Conservation (phyloP, 2,888 invertebrate genomes). For the Oligia strigilis region DNA sequence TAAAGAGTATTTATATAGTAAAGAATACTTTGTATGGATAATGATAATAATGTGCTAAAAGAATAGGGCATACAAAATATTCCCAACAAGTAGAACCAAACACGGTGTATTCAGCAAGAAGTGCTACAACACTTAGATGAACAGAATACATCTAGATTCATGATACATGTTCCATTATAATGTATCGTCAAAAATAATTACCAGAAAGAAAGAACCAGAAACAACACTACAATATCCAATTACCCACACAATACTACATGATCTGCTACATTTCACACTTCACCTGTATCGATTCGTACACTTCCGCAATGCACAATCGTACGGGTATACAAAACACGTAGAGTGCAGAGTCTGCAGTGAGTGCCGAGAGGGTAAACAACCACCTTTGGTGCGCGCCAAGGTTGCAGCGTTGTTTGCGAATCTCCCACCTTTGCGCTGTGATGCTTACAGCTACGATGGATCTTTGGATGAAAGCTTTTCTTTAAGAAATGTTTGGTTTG, state of each 20-base stretch:
- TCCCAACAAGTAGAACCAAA: background rate
- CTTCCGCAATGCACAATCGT: slow-evolving; percentile 56
- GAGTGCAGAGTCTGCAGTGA: slow-evolving; percentile 62
- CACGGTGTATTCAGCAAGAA: background rate
- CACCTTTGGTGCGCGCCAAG: slow-evolving; percentile 57
- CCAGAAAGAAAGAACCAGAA: background rate
- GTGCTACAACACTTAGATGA: background rate
- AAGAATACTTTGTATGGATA: slow-evolving; percentile 4
- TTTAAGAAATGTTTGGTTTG: slow-evolving; percentile 35
- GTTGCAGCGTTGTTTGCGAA: slow-evolving; percentile 53
- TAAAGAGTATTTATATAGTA: slow-evolving; percentile 13
- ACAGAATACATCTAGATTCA: background rate
- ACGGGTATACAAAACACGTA: slow-evolving; percentile 54
- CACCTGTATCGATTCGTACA: slow-evolving; percentile 51
- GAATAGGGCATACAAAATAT: background rate
- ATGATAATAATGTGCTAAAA: background rate
- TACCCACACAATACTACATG: slow-evolving; percentile 10
- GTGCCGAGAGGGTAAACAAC: slow-evolving; percentile 55
- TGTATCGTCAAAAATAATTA: background rate
- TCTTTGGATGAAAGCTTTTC: slow-evolving; percentile 29
- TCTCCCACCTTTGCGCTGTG: slow-evolving; percentile 40
- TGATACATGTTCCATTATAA: background rate
- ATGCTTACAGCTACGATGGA: slow-evolving; percentile 15
- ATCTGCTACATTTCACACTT: slow-evolving; percentile 28
- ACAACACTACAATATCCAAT: slow-evolving; percentile 2